These are phyloP conservation scores for Caiman crocodilus DNA, from an alignment of 2,797 vertebrate species.

Conservation along the genomic window DNA sequence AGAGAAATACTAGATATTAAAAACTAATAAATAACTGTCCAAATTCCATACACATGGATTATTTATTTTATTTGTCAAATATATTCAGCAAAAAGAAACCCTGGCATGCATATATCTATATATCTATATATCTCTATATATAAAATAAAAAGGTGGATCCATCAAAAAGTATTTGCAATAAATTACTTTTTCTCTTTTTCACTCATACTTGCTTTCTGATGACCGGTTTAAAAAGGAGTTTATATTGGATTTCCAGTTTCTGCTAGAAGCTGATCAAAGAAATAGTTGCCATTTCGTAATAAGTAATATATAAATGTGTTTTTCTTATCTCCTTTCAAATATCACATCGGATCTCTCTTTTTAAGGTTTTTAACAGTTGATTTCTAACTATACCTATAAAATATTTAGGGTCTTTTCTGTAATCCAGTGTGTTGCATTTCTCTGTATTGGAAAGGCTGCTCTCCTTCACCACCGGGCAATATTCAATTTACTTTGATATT, in stretches of 20 bases:
- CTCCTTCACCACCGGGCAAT: neutral
- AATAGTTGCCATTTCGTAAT: fast-evolving
- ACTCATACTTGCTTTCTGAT: neutral
- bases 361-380: neutral
- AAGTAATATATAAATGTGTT: neutral
- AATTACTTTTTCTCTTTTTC: neutral
- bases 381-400: neutral
- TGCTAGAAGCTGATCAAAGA: neutral
- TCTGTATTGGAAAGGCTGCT: neutral
- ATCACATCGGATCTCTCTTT: neutral
- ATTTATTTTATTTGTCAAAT: neutral
- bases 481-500: neutral
- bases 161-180: neutral
- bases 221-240: too few relatives aligned
- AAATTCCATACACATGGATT: neutral
- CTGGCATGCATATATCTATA: too few relatives aligned
- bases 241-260: neutral
- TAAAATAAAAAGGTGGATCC: neutral
- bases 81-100: neutral
- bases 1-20: neutral
- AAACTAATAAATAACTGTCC: neutral
- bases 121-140: too few relatives aligned
- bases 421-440: neutral
- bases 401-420: fast-evolving
- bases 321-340: neutral